These are phyloP conservation scores for Rhopalosiphum maidis DNA, from an alignment of 1,140 invertebrate species.

Conservation along the genomic window DNA sequence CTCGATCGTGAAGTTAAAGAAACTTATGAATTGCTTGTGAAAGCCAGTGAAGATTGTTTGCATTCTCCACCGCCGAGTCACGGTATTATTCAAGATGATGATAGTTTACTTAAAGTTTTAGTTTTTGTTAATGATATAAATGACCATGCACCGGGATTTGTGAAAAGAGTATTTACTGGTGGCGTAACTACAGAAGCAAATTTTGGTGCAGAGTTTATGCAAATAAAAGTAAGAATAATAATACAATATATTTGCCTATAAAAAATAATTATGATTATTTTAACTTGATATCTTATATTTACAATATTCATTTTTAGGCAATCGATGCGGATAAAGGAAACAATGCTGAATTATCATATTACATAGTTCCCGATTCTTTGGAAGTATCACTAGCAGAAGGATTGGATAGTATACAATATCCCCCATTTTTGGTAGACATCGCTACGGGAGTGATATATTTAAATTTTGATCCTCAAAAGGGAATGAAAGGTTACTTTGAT, in stretches of 20 bases:
- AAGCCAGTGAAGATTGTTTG: constrained; percentile 84
- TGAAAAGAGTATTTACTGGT: constrained; percentile 84
- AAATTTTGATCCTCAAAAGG: constrained; percentile 94
- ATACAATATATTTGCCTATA: neutral
- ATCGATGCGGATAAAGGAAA: constrained; percentile 77
- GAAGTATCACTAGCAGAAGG: constrained; percentile 83
- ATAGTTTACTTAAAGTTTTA: constrained; percentile 77
- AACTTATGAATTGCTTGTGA: constrained; percentile 76
- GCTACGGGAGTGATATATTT: constrained; percentile 82
- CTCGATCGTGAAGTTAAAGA: constrained; percentile 79
- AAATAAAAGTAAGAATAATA: constrained; percentile 71
- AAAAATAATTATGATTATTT: neutral
- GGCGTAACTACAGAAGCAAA: constrained; percentile 91
- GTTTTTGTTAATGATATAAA: constrained; percentile 86
- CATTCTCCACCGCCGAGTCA: constrained; percentile 63
- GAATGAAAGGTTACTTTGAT: constrained; percentile 97
- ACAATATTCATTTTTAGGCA: constrained; percentile 68
- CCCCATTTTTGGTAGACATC: constrained; percentile 83
- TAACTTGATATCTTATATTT: neutral
- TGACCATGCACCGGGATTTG: constrained; percentile 84
- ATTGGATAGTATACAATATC: constrained; percentile 75
- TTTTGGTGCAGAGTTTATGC: constrained; percentile 89
- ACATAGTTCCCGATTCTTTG: constrained; percentile 66
- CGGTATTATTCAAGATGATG: constrained; percentile 66
- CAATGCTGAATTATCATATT: constrained; percentile 81